Evolutionary conservation across 2,113 vertebrate species (phyloP).

Genomic region (Crotalus horridus): DNA sequence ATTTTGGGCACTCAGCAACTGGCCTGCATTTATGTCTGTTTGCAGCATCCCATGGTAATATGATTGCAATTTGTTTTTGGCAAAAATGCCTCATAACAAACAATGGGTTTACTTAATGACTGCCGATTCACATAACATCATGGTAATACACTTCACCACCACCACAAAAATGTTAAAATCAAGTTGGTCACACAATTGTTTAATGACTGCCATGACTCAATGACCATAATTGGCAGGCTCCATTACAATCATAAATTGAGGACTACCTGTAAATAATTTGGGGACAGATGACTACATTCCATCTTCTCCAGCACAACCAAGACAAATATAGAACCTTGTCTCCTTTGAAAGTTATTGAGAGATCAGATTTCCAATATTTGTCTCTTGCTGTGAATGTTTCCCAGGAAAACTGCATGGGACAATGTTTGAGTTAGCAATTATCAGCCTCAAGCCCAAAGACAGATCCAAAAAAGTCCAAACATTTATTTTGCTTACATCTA

Average conservation of each 20-base stretch:
- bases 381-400: not conserved
- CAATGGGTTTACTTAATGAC: not conserved
- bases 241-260: too few relatives aligned
- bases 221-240: too few relatives aligned
- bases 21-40: not conserved
- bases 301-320: not conserved
- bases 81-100: not conserved
- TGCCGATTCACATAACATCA: not conserved
- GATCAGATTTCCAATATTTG: not conserved
- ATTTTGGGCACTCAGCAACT: not conserved
- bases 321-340: not conserved
- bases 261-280: not conserved
- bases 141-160: too few relatives aligned
- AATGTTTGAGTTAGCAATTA: not conserved
- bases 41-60: not conserved
- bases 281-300: not conserved
- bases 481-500: not conserved
- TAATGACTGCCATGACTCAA: not conserved
- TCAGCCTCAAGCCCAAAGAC: not conserved
- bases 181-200: not conserved
- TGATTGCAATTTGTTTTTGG: not conserved
- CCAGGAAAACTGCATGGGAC: not conserved
- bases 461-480: not conserved
- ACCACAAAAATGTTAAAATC: not conserved
- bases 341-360: not conserved